Evolutionary conservation across 2,797 vertebrate genomes (phyloP).

Genomic region (Anguilla marmorata): DNA sequence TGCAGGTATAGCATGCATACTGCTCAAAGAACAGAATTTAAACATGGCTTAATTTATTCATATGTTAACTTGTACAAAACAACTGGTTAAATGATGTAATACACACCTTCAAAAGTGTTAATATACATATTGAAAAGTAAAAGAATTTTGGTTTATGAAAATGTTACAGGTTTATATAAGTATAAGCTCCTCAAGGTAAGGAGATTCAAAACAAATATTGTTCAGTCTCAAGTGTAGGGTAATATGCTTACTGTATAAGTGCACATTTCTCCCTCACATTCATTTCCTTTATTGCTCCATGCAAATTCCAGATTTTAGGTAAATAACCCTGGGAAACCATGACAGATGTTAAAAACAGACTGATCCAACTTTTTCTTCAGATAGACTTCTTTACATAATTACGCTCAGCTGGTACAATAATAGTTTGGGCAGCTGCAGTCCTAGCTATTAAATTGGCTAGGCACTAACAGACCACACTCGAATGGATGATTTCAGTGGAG

Average conservation of each 20-base stretch:
- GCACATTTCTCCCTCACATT: not conserved
- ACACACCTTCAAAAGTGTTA: slow-evolving; percentile 25
- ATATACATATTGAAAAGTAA: not conserved
- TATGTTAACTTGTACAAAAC: no score
- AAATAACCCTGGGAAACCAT: slow-evolving; percentile 48
- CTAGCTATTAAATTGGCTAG: not conserved
- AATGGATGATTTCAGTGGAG: slow-evolving; percentile 8
- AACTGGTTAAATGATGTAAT: slow-evolving; percentile 13
- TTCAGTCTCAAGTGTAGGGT: slow-evolving; percentile 34
- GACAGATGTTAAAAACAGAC: slow-evolving; percentile 48
- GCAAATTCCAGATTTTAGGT: slow-evolving; percentile 39
- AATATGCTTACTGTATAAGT: slow-evolving; percentile 32
- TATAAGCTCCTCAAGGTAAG: slow-evolving; percentile 6
- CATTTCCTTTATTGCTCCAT: slow-evolving; percentile 35
- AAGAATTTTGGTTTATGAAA: slow-evolving; percentile 40
- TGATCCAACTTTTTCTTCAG: slow-evolving; percentile 41
- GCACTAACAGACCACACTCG: not conserved
- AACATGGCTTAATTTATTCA: not conserved
- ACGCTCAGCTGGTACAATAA: slow-evolving; percentile 1
- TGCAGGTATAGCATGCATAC: not conserved
- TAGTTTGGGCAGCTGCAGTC: slow-evolving; percentile 1
- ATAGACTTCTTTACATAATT: slow-evolving; percentile 51
- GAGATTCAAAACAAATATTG: slow-evolving; percentile 23
- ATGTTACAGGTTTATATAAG: slow-evolving; percentile 30
- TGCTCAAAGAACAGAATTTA: not conserved